Evolutionary conservation across 2,113 vertebrate genomes (phyloP), one percentile per base, ranked within the genome.

Genomic region (Mohoua ochrocephala): DNA sequence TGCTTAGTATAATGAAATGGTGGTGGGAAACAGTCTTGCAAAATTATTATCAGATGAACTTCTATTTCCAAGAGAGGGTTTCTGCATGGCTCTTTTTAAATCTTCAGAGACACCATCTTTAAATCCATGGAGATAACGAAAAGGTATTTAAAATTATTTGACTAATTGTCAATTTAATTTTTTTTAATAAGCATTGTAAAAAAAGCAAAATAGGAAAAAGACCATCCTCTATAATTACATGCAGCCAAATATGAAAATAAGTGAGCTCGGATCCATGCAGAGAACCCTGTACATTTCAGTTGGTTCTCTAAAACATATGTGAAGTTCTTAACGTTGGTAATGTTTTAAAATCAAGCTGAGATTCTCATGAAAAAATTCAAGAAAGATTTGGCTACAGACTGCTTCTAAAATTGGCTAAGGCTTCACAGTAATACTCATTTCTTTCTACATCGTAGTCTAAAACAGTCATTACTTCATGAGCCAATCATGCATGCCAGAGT

Each of bases 331-430:
- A 90, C 8, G 3, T 83, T 91, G 70, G 31, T 91, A 84, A 84
- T 84, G 33, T 17, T 95, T 91, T 92, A 86, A 93, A 96, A 78
- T 91, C 65, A 91, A 68, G 53, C 69, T 84, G 83, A 93, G 73
- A 63, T 81, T 81, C 50, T 84, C 73, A 70, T 0, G 1, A 50
- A 56, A 92, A 94, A 86, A 42, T 9, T 69, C 59, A 63, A 60
- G 63, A 45, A 80, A 81, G 26, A 63, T 93, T 91, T 96, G 63
- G 85, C 76, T 92, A 47, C 45, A 84, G 49, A 59, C 68, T 52
- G 24, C 79, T 94, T 92, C 85, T 89, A 92, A 95, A 95, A 88
- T n/a, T 92, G 82, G 22, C 52, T 80, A 81, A 74, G 27, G 3
- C 52, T 89, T 86, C 76, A 64, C 44, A 93, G 71, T 28, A 80